Percentiles rank a stretch among this genome's conserved stretches.
Evolutionary conservation across 2,888 invertebrate genomes (phyloP).

Genomic region (Sinhomidia bicolor): DNA sequence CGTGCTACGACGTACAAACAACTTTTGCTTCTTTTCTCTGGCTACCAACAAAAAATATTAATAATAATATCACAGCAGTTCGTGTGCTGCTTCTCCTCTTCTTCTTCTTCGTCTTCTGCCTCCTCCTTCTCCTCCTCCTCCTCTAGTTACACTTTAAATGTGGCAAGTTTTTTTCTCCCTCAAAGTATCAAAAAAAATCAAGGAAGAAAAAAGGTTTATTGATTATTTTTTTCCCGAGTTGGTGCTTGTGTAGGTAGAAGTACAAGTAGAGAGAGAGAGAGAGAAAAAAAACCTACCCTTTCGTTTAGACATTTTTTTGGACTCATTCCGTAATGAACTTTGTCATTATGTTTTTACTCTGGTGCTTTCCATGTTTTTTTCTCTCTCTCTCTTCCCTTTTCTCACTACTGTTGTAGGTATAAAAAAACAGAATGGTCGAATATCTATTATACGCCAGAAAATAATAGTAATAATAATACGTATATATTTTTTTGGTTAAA

Average conservation of each 20-base stretch:
- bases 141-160: conserved; percentile 53
- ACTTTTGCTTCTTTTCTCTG: neutral
- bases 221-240: conserved; percentile 44
- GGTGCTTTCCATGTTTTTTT: neutral
- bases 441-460: no score
- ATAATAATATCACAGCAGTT: neutral
- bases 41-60: neutral
- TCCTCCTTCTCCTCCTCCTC: no score
- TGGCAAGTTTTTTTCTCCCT: conserved; percentile 56
- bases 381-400: conserved; percentile 10
- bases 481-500: conserved; percentile 49
- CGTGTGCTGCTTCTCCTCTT: conserved; percentile 9
- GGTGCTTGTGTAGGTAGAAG: neutral
- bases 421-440: conserved; percentile 10
- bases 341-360: conserved; percentile 63
- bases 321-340: conserved; percentile 72
- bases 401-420: neutral
- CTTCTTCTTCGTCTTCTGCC: no score
- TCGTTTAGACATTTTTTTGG: conserved; percentile 64
- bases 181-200: conserved; percentile 63
- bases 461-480: no score
- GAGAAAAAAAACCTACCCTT: conserved; percentile 68
- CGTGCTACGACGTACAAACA: neutral
- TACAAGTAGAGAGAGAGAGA: no score
- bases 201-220: conserved; percentile 59